Evolutionary conservation across 2,888 invertebrate species (phyloP), one percentile per base, ranked within the genome.

Genomic region (Drosophila borborema): DNA sequence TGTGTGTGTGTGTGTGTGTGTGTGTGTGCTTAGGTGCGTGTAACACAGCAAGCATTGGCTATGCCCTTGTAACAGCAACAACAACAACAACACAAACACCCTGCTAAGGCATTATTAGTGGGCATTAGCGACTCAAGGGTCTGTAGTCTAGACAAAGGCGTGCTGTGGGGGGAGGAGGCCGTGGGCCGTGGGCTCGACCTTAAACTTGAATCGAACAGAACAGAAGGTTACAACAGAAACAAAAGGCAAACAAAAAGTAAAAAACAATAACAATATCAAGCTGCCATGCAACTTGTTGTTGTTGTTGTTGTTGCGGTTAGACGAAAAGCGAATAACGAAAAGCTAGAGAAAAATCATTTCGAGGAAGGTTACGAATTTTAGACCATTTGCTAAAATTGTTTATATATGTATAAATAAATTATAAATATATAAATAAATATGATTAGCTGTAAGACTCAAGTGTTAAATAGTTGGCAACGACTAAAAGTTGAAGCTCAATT

Each of bases 121-220:
- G 72, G 83, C 73, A 85, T 86, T 85, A 80, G 74, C 76, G 71
- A 78, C 80, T 74, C 71, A 73, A 74, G 71, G 76, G 68, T 72
- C 77, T 63, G 20, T 40, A 49, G 71, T 77, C 77, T 77, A 66
- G 72, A 67, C 69, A 20, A 23, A 31, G 55, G 55, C 28, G 20
- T 16, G 38, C 2, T 16, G 20, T 20, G 41, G 9, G 9, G 1
- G 8, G 14, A 20, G 20, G 28, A 41, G 28, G 55, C 4, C 12
- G 28, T 14, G 28, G 20, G 20, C 20, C 18, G 23, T 28, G 69
- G 53, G 41, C 53, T 34, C 48, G 83, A 84, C 85, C 85, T 85
- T 85, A 85, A 85, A 85, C 85, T 85, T 85, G 85, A 85, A 81
- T 82, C 84, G 81, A 81, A 63, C 72, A 64, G 77, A 74, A 66